Percentiles rank a stretch among this genome's conserved stretches.
Conservation (phyloP, 2,113 vertebrate genomes). For the Hippocampus comes region DNA sequence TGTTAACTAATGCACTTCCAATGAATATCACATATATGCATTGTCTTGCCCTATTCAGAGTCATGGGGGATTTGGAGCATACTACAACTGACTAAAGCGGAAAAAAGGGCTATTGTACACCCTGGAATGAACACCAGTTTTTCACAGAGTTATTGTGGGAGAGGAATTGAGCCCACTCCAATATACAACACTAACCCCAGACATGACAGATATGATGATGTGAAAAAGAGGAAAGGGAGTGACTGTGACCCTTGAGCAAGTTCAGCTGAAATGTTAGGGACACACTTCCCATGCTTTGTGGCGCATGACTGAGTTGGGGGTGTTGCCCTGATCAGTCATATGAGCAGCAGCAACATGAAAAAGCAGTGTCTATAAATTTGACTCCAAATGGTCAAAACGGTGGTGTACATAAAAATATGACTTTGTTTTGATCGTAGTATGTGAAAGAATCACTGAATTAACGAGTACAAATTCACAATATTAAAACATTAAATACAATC, state of each 20-base stretch:
- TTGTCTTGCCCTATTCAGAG: no score
- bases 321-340: background rate
- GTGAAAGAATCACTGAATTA: no score
- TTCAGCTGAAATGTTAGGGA: background rate
- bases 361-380: background rate
- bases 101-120: background rate
- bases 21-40: no score
- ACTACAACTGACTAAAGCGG: background rate
- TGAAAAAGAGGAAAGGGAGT: constrained; percentile 3
- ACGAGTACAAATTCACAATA: no score
- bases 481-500: no score
- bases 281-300: background rate
- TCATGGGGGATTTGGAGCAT: background rate
- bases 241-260: background rate
- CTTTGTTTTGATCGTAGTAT: no score
- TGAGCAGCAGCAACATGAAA: background rate
- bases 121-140: background rate
- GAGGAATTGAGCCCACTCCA: background rate
- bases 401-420: no score
- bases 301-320: background rate
- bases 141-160: background rate
- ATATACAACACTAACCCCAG: background rate
- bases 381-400: background rate
- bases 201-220: background rate
- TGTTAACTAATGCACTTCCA: no score